Evolutionary conservation across 1,140 invertebrate species (phyloP).

Genomic region (Tetragnatha versicolor): DNA sequence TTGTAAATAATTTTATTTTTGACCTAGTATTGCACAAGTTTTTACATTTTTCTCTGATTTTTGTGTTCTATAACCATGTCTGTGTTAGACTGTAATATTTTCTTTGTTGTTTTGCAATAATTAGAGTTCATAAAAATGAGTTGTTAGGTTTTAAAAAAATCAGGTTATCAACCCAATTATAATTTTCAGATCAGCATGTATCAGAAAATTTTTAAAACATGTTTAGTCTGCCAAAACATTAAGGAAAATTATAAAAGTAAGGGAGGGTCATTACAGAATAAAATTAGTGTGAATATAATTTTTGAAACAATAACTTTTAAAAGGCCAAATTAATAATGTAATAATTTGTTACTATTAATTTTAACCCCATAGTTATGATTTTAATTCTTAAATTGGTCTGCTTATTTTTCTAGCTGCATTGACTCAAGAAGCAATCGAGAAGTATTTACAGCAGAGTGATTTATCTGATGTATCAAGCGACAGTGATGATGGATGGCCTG

Average conservation of each 20-base stretch:
- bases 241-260: background rate
- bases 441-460: background rate
- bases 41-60: no score
- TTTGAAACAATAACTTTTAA: no score
- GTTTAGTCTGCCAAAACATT: background rate
- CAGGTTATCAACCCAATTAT: background rate
- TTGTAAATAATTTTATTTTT: background rate
- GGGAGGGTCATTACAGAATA: background rate
- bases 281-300: background rate
- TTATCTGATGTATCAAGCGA: background rate
- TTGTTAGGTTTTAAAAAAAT: background rate
- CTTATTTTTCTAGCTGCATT: background rate
- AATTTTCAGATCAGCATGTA: background rate
- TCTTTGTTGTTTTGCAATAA: background rate
- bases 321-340: background rate
- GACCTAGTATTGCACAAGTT: no score
- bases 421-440: background rate
- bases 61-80: no score
- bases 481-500: background rate
- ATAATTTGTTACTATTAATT: background rate
- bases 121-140: background rate
- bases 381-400: background rate
- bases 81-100: no score
- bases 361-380: background rate
- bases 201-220: background rate